Evolutionary conservation across 2,797 vertebrate genomes (phyloP).

Genomic region (Eremophila alpestris): DNA sequence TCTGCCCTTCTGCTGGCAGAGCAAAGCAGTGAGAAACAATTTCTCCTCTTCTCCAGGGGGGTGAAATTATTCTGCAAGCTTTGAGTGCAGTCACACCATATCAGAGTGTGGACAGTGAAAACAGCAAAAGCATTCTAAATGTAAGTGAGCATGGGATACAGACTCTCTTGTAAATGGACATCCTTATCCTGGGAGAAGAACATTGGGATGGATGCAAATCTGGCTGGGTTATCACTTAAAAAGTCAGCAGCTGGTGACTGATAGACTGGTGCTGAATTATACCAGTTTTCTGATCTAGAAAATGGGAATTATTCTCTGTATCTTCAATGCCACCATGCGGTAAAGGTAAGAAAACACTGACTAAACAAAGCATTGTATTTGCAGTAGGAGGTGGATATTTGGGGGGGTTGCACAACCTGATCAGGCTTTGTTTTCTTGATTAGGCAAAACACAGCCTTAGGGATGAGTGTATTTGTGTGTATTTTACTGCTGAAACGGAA

Average conservation of each 20-base stretch:
- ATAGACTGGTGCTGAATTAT: background rate
- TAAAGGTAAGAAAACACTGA: background rate
- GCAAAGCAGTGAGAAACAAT: background rate
- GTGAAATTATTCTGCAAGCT: background rate
- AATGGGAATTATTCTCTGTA: background rate
- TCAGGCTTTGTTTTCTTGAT: background rate
- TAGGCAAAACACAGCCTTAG: background rate
- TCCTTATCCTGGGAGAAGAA: background rate
- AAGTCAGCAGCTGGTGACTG: background rate
- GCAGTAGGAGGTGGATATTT: background rate
- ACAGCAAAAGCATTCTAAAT: background rate
- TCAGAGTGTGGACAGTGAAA: background rate
- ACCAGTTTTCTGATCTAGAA: background rate
- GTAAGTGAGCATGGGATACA: background rate
- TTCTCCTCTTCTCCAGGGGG: background rate
- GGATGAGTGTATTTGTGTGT: background rate
- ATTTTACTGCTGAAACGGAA: background rate
- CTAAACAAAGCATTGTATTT: background rate
- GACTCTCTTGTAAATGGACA: background rate
- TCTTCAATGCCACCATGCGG: constrained; percentile 28
- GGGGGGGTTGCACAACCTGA: background rate
- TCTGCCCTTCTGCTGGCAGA: background rate
- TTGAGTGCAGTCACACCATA: background rate
- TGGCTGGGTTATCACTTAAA: background rate
- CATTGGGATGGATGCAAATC: background rate